Evolutionary conservation across 2,888 invertebrate genomes (phyloP), one percentile per base, ranked within the genome.

Genomic region (Hyppa rectilinea): DNA sequence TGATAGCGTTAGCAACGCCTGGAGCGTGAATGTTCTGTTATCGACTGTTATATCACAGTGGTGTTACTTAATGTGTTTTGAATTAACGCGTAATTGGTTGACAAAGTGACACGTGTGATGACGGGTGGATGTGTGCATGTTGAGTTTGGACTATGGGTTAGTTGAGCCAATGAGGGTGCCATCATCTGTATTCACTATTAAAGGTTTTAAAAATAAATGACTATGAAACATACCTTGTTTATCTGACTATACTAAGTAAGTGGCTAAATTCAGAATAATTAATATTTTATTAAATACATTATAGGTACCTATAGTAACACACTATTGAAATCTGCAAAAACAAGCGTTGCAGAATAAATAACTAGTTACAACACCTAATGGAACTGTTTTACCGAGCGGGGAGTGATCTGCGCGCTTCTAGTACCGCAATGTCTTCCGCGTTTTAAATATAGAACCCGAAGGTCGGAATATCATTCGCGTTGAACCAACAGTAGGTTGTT

Each of bases 401-500:
- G 90, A 92, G 86, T 87, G 90, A 92, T 92, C 92, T 87, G 90
- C 89, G 90, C 88, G 91, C 87, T 90, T 90, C 92, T 91, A 90
- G 89, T 90, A 88, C 90, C 88, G 91, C 91, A 89, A 89, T 90
- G 92, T 90, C 95, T 96, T 96, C 95, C 95, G 95, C 90, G 93
- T 95, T 94, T 88, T 93, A 95, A 93, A 95, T 94, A 94, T 95
- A 96, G 95, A 91, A 87, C 88, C 86, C 87, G 95, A 96, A 95
- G 95, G 95, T 92, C 95, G 90, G 77, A 85, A 86, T 89, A 91
- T 92, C 92, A 93, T 92, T 92, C 88, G 90, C 87, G 89, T 90
- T 87, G 87, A 83, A 87, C 87, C 86, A 87, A 89, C 88, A 86
- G 83, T 87, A 86, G 60, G 85, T 87, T 85, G 86, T 87, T 87